A percentile compares a stretch with the other conserved stretches of the same genome.
Conservation (phyloP, 2,797 vertebrate genomes). For the Mormyrus hasselquistii region DNA sequence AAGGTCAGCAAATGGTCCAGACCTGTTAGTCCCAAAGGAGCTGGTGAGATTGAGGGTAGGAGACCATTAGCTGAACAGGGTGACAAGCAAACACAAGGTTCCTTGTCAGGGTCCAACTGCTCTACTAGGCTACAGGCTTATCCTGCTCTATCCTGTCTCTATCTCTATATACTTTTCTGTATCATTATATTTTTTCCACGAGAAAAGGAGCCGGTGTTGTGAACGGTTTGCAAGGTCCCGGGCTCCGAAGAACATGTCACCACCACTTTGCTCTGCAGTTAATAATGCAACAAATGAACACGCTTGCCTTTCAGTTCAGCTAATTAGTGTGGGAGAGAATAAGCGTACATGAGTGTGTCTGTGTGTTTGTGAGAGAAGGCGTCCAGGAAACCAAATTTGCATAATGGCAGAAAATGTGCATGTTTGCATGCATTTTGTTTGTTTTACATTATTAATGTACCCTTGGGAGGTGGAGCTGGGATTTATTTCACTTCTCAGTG, state of each 20-base stretch:
- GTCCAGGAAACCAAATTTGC: conserved; percentile 42
- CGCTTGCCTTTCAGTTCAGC: conserved; percentile 31
- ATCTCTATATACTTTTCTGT: neutral
- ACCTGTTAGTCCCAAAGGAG: neutral
- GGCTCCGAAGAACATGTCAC: conserved; percentile 24
- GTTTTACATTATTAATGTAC: conserved; percentile 35
- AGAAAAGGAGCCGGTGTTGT: neutral
- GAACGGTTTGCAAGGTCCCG: neutral
- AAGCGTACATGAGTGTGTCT: neutral
- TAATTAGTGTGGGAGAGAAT: conserved; percentile 6
- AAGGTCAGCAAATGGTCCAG: neutral
- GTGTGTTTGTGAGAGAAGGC: neutral
- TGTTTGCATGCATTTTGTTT: conserved; percentile 50
- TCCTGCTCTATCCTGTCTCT: neutral
- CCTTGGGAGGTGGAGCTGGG: conserved; percentile 45
- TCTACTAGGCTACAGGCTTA: neutral
- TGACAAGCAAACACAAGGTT: neutral
- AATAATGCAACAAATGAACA: conserved; percentile 42
- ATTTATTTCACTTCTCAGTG: conserved; percentile 56
- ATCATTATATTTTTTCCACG: neutral
- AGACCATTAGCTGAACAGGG: neutral
- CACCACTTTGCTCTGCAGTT: conserved; percentile 39
- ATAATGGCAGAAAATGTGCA: conserved; percentile 48
- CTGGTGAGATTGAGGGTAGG: neutral
- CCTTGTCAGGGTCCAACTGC: neutral